Percentiles rank a stretch among this genome's conserved stretches.
Conservation (phyloP, 2,797 vertebrate species). For the Apogon hyalosoma region DNA sequence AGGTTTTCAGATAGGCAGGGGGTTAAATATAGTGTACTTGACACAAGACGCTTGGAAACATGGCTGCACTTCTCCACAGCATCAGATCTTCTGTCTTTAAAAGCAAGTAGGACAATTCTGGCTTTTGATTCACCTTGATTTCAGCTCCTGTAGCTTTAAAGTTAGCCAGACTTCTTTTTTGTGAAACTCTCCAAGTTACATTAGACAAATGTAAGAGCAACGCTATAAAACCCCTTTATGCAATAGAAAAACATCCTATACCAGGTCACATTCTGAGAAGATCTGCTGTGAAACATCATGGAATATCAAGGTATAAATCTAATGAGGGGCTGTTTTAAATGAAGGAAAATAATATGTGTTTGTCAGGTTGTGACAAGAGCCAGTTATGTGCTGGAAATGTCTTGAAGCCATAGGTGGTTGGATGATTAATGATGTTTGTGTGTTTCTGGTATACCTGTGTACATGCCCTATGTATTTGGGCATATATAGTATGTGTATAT, state of each 20-base stretch:
- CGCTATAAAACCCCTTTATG: no score
- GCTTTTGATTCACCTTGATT: no score
- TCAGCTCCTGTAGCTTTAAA: no score
- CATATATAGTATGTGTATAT: neutral
- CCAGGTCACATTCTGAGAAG: constrained; percentile 12
- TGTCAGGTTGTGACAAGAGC: constrained; percentile 27
- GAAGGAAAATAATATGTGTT: constrained; percentile 13
- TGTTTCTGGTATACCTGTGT: constrained; percentile 31
- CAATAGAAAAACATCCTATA: constrained; percentile 2
- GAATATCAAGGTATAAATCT: neutral
- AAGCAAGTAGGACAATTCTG: no score
- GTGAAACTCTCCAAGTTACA: no score
- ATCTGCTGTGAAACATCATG: neutral
- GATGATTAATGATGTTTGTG: constrained; percentile 61
- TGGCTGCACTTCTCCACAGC: no score
- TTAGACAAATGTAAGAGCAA: no score
- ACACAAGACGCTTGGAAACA: no score
- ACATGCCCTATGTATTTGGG: neutral
- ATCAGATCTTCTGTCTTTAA: no score
- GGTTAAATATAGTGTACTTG: no score
- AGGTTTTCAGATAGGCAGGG: no score
- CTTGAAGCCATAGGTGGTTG: constrained; percentile 46
- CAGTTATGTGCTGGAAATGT: constrained; percentile 33
- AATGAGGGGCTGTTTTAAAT: neutral
- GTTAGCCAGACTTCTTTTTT: no score